Base-by-base conservation (phyloP, 2,888 invertebrate genomes). In the Torymus texanus region DNA sequence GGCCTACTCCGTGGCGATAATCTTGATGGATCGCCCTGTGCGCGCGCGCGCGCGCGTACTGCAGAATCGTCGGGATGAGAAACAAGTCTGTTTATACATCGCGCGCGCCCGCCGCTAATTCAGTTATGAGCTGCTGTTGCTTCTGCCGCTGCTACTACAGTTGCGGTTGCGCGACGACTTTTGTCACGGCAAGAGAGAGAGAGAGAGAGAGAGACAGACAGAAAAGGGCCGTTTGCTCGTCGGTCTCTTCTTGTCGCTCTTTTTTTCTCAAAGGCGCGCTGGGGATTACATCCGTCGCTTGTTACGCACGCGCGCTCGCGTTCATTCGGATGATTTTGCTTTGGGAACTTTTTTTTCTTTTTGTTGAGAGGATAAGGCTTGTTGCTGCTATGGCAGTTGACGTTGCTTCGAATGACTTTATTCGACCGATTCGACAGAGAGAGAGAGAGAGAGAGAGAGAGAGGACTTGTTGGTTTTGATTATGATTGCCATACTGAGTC, bases 21-120 rank as follows among this genome's bases (percentile, higher is more conserved):
- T 83, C 83, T 84, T 82, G 84, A 85, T 84, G 84, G 83, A 84
- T 83, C 83, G 83, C 74, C 68, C 80, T 66, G 79, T 82, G 81
- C 81, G 82, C 74, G 68, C 63, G 13, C 41, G 58, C n/a, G n/a
- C n/a, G n/a, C n/a, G n/a, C n/a, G n/a, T n/a, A n/a, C 18, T 41
- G 41, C 1, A 41, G 41, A 41, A 41, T 41, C 55, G 16, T 13
- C 61, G 29, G 61, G 63, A 76, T 63, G 70, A 70, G 67, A 59
- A 77, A 80, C 77, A 65, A 80, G 77, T 77, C 76, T 80, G 65
- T 58, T 76, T 72, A 66, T 67, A 41, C 41, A 76, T 76, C 66
- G 63, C 29, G 53, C 10, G 16, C 16, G 59, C 59, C 55, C 11
- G 56, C 53, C 18, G 70, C 78, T 73, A 73, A 78, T 78, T 78